phyloP scores from a whole-genome alignment of 2,888 invertebrate species.

The Meiosimyza platycephala region DNA sequence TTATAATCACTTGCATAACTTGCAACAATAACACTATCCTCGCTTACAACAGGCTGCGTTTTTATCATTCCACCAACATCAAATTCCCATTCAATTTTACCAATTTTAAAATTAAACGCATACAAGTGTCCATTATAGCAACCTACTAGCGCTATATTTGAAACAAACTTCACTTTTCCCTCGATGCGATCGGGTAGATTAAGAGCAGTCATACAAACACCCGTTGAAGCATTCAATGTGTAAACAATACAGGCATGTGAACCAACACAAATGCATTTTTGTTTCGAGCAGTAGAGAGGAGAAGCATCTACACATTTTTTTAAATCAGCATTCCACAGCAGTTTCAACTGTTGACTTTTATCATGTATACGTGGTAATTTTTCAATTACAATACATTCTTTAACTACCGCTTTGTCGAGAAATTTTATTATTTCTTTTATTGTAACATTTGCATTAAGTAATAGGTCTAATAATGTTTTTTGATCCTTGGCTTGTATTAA shows the following conservation, averaged over 20 bases:
- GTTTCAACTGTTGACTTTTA: slow-evolving; percentile 39
- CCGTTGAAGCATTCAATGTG: slow-evolving; percentile 71
- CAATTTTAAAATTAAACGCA: slow-evolving; percentile 71
- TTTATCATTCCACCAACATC: slow-evolving; percentile 67
- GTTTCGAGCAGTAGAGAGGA: slow-evolving; percentile 69
- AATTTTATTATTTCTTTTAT: slow-evolving; percentile 49
- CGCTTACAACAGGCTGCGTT: slow-evolving; percentile 69
- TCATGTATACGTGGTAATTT: neutral
- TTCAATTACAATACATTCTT: neutral
- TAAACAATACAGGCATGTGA: slow-evolving; percentile 81
- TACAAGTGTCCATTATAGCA: slow-evolving; percentile 82
- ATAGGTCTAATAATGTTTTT: slow-evolving; percentile 53
- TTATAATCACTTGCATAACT: slow-evolving; percentile 67
- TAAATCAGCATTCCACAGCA: slow-evolving; percentile 54
- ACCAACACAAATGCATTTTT: slow-evolving; percentile 71
- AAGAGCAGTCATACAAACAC: slow-evolving; percentile 68
- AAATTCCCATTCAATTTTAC: slow-evolving; percentile 73
- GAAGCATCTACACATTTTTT: slow-evolving; percentile 87
- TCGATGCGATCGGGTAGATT: slow-evolving; percentile 79
- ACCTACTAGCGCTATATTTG: slow-evolving; percentile 74
- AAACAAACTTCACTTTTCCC: slow-evolving; percentile 71
- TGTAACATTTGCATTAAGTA: slow-evolving; percentile 51
- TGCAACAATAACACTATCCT: slow-evolving; percentile 72
- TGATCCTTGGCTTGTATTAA: slow-evolving; percentile 52
- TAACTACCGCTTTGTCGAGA: slow-evolving; percentile 36